These are phyloP conservation scores for Mobula birostris DNA, from an alignment of 2,113 vertebrate species.

Conservation along the genomic window DNA sequence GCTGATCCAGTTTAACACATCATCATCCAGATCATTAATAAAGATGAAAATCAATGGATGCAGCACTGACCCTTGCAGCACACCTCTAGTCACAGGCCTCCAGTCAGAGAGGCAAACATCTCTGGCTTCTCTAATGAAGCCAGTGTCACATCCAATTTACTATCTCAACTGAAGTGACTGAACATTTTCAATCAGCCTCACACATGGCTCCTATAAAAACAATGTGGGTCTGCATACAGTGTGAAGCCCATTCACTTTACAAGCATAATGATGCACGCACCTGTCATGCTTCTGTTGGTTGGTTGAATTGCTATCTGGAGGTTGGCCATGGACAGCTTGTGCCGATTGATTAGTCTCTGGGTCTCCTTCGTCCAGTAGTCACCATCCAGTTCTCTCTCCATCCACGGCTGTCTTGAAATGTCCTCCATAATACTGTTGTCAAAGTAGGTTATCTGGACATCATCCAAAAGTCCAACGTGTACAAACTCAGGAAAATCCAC, in stretches of 20 bases:
- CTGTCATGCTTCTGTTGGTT: not conserved
- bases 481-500: not conserved
- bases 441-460: not conserved
- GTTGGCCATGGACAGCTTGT: not conserved
- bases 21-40: too few relatives aligned
- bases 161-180: too few relatives aligned
- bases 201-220: too few relatives aligned
- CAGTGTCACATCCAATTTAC: too few relatives aligned
- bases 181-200: too few relatives aligned
- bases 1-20: too few relatives aligned
- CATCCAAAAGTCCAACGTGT: not conserved
- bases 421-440: not conserved
- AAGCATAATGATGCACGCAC: not conserved
- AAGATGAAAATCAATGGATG: too few relatives aligned
- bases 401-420: not conserved
- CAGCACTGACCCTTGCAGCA: too few relatives aligned
- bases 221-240: not conserved
- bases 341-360: not conserved
- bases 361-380: not conserved
- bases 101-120: too few relatives aligned
- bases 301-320: not conserved
- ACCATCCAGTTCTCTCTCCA: not conserved
- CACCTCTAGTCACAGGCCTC: too few relatives aligned
- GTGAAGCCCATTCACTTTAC: not conserved
- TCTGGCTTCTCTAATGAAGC: too few relatives aligned